phyloP scores from a whole-genome alignment of 2,113 vertebrate species.

The Varanus komodoensis region DNA sequence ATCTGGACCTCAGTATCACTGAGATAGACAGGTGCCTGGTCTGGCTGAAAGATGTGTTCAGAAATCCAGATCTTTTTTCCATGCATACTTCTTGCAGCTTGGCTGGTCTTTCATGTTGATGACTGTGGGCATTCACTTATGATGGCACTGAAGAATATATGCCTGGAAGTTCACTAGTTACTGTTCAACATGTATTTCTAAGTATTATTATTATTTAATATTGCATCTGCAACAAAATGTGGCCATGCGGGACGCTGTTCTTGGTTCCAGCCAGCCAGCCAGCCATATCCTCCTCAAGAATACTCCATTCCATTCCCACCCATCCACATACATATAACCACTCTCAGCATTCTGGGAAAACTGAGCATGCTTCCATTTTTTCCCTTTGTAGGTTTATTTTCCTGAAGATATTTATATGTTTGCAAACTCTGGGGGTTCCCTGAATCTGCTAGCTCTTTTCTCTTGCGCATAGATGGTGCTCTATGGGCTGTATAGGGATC shows the following conservation, averaged over 20 bases:
- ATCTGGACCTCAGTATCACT: constrained; percentile 22
- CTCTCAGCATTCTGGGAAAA: background rate
- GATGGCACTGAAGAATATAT: constrained; percentile 1
- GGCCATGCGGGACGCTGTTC: background rate
- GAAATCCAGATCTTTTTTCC: constrained; percentile 30
- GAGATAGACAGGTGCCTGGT: constrained; percentile 23
- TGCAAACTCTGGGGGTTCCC: background rate
- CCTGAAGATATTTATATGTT: background rate
- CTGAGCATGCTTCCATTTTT: background rate
- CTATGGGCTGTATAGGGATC: background rate
- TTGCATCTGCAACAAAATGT: background rate
- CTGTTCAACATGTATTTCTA: background rate
- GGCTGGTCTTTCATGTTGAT: background rate
- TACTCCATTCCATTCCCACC: no score
- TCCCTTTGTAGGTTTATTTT: background rate
- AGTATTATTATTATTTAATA: background rate
- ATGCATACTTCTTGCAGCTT: constrained; percentile 1
- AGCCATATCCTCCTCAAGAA: no score
- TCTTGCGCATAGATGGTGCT: background rate
- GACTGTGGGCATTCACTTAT: background rate
- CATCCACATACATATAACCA: no score
- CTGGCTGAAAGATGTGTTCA: constrained; percentile 34
- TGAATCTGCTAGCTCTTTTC: background rate
- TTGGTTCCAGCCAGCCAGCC: background rate
- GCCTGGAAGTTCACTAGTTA: constrained; percentile 16